Percentiles rank a stretch among this genome's conserved stretches.
Conservation (phyloP, 2,888 invertebrate genomes). For the Lithophane leautieri region DNA sequence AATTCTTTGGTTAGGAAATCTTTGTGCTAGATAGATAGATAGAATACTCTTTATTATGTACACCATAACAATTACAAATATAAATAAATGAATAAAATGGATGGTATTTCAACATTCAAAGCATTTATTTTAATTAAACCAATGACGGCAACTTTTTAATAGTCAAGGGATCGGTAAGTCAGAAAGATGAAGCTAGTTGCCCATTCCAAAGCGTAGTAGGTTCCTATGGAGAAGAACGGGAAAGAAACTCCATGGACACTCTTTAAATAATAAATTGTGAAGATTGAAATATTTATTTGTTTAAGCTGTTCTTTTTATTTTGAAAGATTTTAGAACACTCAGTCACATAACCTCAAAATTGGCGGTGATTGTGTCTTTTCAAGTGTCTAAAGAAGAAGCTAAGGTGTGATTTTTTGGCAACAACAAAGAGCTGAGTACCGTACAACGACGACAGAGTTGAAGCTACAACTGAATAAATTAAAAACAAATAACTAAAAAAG, state of each 20-base stretch:
- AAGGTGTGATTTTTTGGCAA: background rate
- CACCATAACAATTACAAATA: no score
- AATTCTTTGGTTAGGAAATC: conserved; percentile 5
- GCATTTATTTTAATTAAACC: background rate
- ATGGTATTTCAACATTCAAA: background rate
- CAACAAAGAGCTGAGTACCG: background rate
- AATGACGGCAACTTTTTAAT: background rate
- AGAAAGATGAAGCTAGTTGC: background rate
- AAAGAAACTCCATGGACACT: background rate
- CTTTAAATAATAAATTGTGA: background rate
- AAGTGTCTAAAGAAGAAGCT: background rate
- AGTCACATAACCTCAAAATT: no score
- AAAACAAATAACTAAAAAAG: background rate
- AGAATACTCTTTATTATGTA: no score
- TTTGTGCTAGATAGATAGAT: background rate
- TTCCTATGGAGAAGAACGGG: background rate
- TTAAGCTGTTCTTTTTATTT: background rate
- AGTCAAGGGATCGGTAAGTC: background rate
- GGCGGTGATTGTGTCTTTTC: background rate
- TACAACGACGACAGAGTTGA: background rate
- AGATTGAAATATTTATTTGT: background rate
- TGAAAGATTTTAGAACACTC: background rate
- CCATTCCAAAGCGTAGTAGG: background rate
- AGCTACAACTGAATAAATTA: background rate
- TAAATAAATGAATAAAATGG: no score